Evolutionary conservation across 2,113 vertebrate species (phyloP).

Genomic region (Heloderma charlesbogerti): DNA sequence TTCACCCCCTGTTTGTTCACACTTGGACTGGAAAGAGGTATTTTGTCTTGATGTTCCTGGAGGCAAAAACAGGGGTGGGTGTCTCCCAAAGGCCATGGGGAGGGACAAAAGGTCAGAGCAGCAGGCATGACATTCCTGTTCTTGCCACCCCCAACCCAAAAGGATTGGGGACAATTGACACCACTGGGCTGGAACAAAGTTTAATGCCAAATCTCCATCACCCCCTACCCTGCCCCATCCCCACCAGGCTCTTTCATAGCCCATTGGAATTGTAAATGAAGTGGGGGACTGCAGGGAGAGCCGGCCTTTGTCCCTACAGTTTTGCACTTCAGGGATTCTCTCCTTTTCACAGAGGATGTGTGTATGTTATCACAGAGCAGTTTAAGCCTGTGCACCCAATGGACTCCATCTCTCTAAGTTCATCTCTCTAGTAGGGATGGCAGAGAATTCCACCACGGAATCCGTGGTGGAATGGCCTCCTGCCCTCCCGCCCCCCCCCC

Average conservation of each 20-base stretch:
- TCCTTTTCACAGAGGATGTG: constrained; percentile 82
- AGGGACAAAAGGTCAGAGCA: neutral
- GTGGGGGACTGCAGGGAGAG: constrained; percentile 60
- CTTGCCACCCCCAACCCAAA: constrained; percentile 47
- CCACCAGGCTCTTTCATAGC: constrained; percentile 62
- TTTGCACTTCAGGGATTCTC: constrained; percentile 74
- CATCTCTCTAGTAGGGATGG: no score
- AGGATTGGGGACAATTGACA: constrained; percentile 43
- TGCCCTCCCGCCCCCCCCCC: no score
- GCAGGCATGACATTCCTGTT: constrained; percentile 5
- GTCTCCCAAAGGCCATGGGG: neutral
- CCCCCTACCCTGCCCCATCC: neutral
- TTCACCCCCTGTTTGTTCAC: accelerated
- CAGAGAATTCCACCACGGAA: no score
- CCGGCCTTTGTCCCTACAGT: constrained; percentile 70
- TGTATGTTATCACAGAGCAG: no score
- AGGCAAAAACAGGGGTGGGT: neutral
- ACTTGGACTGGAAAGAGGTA: neutral
- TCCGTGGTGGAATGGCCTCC: no score
- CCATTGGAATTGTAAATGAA: constrained; percentile 82
- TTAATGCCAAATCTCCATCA: constrained; percentile 68
- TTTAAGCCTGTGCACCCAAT: no score
- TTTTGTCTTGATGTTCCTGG: neutral
- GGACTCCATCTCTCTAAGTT: no score
- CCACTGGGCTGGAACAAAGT: constrained; percentile 54